Base-by-base conservation (phyloP, 2,888 invertebrate species). In the Octodonta nipae region DNA sequence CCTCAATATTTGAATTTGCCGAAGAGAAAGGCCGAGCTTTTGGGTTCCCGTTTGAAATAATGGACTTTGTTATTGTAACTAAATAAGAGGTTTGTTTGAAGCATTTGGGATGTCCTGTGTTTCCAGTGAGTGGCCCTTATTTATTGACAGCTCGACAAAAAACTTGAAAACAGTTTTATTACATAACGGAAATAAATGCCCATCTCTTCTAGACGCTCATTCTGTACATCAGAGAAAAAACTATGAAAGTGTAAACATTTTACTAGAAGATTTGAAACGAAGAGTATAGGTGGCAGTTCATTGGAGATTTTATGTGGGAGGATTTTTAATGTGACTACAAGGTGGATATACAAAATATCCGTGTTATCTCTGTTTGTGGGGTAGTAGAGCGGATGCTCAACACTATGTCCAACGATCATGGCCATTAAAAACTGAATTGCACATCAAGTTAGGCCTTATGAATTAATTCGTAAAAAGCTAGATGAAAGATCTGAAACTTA, bases 161-260 rank as follows among this genome's bases (percentile, higher is more conserved):
- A 20, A n/a, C 20, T n/a, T n/a, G n/a, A n/a, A n/a, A n/a, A n/a
- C 20, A 6, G 46, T 47, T 28, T 16, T 47, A 14, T 30, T 48
- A 42, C 38, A 41, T 32, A 40, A 24, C 33, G 49, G 50, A 17
- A 55, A 50, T 37, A 37, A 38, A 38, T 45, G 44, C 30, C 43
- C 49, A 32, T 45, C 48, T 35, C 34, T 52, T 38, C 51, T 53
- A 13, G 33, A 54, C 11, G 52, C 46, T 25, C 46, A 55, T 39
- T 50, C 49, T 13, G 46, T 46, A 38, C 37, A 40, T 22, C 36
- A 52, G 3, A 49, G 52, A 43, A 51, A 20, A 20, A 20, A 20
- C 20, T 20, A 20, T 20, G n/a, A 20, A 20, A 7, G n/a, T 7
- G n/a, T 20, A 7, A 20, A 20, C 6, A 7, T 20, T 20, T 20